Conservation (phyloP, 1,140 invertebrate genomes). For the Heliconius melpomene region DNA sequence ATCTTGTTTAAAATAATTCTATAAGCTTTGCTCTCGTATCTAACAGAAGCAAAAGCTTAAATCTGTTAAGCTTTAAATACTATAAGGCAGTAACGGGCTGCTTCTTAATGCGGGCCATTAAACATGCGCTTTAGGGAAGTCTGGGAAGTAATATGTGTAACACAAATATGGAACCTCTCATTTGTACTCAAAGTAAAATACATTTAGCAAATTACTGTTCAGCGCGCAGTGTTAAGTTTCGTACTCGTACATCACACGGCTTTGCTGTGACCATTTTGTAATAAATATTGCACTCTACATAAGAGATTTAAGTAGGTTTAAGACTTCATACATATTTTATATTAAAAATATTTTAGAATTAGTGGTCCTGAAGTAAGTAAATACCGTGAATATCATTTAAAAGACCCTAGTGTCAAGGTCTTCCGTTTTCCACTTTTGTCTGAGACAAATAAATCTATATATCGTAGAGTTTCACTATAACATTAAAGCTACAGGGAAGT, state of each 20-base stretch:
- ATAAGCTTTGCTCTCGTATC: conserved; percentile 5
- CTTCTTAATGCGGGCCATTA: conserved; percentile 4
- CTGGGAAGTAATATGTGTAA: conserved; percentile 20
- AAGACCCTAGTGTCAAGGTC: no score
- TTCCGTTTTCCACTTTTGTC: no score
- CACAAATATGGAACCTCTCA: conserved; percentile 26
- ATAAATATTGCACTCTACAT: no score
- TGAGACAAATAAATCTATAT: no score
- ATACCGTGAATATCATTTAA: no score
- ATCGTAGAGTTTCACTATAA: no score
- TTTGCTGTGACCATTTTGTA: neutral
- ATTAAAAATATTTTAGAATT: no score
- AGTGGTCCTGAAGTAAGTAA: no score
- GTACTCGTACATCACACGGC: neutral
- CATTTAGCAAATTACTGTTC: conserved; percentile 16
- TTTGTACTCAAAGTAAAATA: conserved; percentile 30
- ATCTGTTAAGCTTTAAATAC: conserved; percentile 10
- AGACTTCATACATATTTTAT: no score
- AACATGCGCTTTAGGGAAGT: conserved; percentile 23
- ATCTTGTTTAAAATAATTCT: neutral
- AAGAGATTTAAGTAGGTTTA: no score
- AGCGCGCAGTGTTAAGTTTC: neutral
- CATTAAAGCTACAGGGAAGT: no score
- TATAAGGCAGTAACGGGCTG: neutral
- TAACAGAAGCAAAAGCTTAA: neutral